A percentile compares a stretch with the other conserved stretches of the same genome.
These are phyloP conservation scores for Zaprionus tsacasi DNA, from an alignment of 1,140 invertebrate species.

Conservation along the genomic window DNA sequence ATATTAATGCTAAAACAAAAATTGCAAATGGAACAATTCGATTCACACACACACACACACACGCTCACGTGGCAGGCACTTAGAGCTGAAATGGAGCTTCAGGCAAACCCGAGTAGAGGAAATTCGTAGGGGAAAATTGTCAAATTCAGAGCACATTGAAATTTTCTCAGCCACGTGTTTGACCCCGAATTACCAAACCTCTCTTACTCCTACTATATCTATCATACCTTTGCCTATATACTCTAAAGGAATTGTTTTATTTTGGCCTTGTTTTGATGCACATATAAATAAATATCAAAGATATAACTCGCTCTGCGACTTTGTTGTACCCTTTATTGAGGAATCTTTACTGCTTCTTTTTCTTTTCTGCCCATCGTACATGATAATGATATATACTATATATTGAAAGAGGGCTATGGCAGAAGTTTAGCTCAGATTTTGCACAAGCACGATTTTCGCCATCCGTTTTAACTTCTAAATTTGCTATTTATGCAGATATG, in stretches of 20 bases:
- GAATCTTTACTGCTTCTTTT: background rate
- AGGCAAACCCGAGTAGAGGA: conserved; percentile 19
- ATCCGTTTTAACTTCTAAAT: background rate
- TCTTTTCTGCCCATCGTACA: background rate
- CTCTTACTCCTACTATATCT: no score
- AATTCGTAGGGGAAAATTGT: conserved; percentile 36
- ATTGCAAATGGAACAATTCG: conserved; percentile 16
- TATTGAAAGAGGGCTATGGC: background rate
- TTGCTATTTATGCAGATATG: background rate
- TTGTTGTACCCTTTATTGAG: background rate
- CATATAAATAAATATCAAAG: background rate
- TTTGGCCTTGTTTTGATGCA: background rate
- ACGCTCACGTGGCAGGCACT: conserved; percentile 13
- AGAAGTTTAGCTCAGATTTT: background rate
- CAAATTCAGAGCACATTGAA: conserved; percentile 31
- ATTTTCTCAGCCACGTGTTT: conserved; percentile 27
- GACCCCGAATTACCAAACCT: conserved; percentile 3
- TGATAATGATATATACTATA: background rate
- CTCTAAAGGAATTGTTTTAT: background rate
- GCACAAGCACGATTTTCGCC: background rate
- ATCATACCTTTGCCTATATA: background rate
- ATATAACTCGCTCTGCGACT: background rate
- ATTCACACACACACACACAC: conserved; percentile 16
- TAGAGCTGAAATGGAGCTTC: conserved; percentile 20
- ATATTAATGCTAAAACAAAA: conserved; percentile 35